Base-by-base conservation (phyloP, 2,797 vertebrate genomes). In the Kryptolebias ocellatus region DNA sequence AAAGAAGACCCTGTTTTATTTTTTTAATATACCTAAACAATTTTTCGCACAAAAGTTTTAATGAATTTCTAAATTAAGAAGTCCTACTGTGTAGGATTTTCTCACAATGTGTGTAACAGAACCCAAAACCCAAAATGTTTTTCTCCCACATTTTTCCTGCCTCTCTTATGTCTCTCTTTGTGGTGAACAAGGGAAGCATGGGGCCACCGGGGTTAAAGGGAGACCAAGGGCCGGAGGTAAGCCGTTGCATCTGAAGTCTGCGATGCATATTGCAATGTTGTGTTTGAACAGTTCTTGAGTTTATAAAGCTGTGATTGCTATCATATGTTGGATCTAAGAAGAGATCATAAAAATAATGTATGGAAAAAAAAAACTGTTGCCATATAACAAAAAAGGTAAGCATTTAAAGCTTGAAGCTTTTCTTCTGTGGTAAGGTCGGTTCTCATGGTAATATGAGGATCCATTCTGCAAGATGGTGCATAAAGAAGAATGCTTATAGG, bases 141-240 rank as follows among this genome's bases (percentile, higher is more conserved):
- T 64, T 76, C 28, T 69, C 34, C 60, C 74, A 27, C 58, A 79
- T 80, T 57, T 52, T 45, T 31, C 3, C 42, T 37, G 7, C 18
- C 16, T 29, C 24, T 39, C 20, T 20, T 11, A 20, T 16, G 5
- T 62, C 2, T 70, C 24, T 60, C 52, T 72, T 88, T 81, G 59
- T 64, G 64, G 57, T 82, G 39, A 64, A 60, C 89, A 83, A 93
- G 91, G 98, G 97, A 90, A 89, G 89, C 58, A 78, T 83, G 24
- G 96, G 97, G 61, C 85, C 86, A n/a, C 91, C 95, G 18, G 97
- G 97, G 67, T 85, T 89, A 54, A 83, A 37, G 72, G 98, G 96
- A 90, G 93, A 89, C 84, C 93, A 93, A 83, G 98, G 97, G 81
- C 72, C 87, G 79, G 90, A 94, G 93, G 96, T 97, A 90, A 72